Evolutionary conservation across 2,113 vertebrate species (phyloP).

Genomic region (Oreochromis niloticus): DNA sequence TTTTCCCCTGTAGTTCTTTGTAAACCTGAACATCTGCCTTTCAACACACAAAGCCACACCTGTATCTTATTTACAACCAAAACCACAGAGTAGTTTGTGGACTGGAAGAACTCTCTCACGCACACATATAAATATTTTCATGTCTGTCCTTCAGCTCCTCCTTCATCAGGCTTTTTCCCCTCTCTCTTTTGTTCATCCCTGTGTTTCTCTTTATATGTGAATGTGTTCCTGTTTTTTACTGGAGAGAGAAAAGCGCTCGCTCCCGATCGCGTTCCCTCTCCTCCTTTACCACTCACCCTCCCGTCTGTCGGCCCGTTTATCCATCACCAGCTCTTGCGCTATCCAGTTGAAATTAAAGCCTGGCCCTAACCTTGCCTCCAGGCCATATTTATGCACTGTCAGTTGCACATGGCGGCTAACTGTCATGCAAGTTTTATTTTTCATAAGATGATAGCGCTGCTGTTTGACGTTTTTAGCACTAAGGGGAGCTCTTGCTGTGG

Average conservation of each 20-base stretch:
- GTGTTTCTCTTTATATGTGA: background rate
- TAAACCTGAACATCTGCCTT: background rate
- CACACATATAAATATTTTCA: background rate
- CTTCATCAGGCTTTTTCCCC: background rate
- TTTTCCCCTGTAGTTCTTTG: background rate
- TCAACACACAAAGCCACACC: background rate
- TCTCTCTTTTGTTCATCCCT: background rate
- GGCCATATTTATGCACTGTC: conserved; percentile 66
- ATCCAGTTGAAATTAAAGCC: conserved; percentile 55
- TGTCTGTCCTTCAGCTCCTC: background rate
- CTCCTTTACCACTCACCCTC: background rate
- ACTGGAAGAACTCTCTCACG: background rate
- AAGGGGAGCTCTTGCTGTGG: conserved; percentile 61
- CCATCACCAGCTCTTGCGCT: conserved; percentile 41
- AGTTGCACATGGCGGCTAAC: conserved; percentile 49
- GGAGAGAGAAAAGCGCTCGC: background rate
- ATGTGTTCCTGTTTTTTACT: background rate
- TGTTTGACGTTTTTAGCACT: conserved; percentile 40
- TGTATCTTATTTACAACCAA: background rate
- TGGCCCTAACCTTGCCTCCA: conserved; percentile 61
- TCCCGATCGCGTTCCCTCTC: conserved; percentile 17
- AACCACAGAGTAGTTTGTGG: background rate
- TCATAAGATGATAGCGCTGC: conserved; percentile 24
- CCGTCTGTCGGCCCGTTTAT: conserved; percentile 35
- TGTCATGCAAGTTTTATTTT: conserved; percentile 64